Evolutionary conservation across 2,888 invertebrate species (phyloP).

Genomic region (Chirona hameri): DNA sequence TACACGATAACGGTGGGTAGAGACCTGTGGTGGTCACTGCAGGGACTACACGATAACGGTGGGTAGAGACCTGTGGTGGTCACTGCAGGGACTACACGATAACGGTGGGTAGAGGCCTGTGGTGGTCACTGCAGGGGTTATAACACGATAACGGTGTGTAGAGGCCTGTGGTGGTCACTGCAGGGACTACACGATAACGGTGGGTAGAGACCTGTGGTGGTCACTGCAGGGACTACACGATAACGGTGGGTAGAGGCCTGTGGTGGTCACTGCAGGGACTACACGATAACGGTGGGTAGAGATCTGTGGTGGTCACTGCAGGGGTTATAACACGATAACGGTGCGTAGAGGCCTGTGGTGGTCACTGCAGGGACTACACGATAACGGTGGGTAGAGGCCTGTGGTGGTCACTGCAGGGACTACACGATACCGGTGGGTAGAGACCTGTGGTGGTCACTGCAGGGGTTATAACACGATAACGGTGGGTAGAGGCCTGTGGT

Average conservation of each 20-base stretch:
- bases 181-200: too few species aligned
- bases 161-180: conserved; percentile 2
- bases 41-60: conserved; percentile 87
- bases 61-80: conserved; percentile 41
- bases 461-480: too few species aligned
- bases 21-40: conserved; percentile 69
- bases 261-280: not conserved
- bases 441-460: not conserved
- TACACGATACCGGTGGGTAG: conserved; percentile 79
- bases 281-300: too few species aligned
- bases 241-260: conserved; percentile 68
- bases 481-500: too few species aligned
- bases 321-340: conserved; percentile 83
- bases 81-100: not conserved
- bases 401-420: conserved; percentile 73
- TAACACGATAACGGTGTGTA: conserved; percentile 81
- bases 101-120: too few species aligned
- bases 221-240: conserved; percentile 81
- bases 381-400: too few species aligned
- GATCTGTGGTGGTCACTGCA: conserved; percentile 76
- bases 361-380: not conserved
- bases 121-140: conserved; percentile 74
- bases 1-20: too few species aligned
- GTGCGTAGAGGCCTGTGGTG: conserved; percentile 53
- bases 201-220: conserved; percentile 31